A percentile compares a stretch with the other conserved stretches of the same genome.
phyloP scores from a whole-genome alignment of 2,888 invertebrate species.

The Clunio marinus region DNA sequence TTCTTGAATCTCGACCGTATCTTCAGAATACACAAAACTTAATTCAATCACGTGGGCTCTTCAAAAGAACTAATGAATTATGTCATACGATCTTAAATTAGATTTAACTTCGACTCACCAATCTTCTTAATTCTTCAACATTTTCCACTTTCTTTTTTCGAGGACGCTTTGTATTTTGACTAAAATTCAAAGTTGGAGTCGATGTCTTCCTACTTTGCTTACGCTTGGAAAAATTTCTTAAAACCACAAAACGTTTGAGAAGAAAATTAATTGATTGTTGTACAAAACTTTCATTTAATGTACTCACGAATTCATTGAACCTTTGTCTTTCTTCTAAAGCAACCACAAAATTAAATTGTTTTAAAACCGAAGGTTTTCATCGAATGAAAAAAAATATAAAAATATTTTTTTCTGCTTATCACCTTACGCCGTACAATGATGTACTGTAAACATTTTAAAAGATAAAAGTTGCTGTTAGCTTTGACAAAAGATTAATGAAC shows the following conservation, averaged over 20 bases:
- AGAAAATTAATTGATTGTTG: no score
- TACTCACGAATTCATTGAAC: conserved; percentile 32
- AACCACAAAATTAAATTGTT: conserved; percentile 20
- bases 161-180: conserved; percentile 18
- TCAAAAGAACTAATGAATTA: no score
- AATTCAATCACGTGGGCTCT: no score
- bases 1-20: no score
- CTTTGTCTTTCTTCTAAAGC: neutral
- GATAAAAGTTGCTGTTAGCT: conserved; percentile 8
- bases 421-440: conserved; percentile 2
- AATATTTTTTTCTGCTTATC: conserved; percentile 12
- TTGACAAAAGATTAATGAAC: conserved; percentile 17
- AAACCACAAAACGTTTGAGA: no score
- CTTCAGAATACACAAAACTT: no score
- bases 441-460: conserved; percentile 12
- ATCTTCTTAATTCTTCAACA: conserved; percentile 29
- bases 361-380: neutral
- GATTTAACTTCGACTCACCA: conserved; percentile 13
- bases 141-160: conserved; percentile 21
- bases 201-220: conserved; percentile 27
- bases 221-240: conserved; percentile 22
- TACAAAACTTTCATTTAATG: neutral
- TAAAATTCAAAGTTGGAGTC: conserved; percentile 27
- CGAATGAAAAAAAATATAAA: no score
- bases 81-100: no score